phyloP scores from a whole-genome alignment of 2,888 invertebrate genomes.

The Crepidodera aurea region DNA sequence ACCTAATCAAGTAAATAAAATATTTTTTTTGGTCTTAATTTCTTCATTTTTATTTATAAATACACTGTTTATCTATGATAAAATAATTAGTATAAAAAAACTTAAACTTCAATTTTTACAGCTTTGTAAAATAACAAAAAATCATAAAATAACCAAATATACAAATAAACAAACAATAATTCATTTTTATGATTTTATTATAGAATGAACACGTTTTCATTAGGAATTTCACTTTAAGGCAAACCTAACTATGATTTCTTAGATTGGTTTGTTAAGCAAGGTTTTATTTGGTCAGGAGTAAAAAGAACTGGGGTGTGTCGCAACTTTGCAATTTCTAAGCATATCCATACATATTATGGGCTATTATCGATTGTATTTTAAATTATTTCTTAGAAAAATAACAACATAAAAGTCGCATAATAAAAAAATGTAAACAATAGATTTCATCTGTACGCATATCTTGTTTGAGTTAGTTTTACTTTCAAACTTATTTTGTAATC shows the following conservation, averaged over 20 bases:
- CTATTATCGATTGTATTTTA: not conserved
- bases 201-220: not conserved
- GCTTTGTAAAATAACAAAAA: too few relatives aligned
- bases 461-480: too few relatives aligned
- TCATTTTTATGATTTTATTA: too few relatives aligned
- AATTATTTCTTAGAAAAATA: not conserved
- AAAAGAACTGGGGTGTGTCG: not conserved
- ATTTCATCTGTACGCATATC: not conserved
- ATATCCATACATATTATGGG: not conserved
- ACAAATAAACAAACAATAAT: too few relatives aligned
- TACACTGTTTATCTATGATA: too few relatives aligned
- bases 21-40: too few relatives aligned
- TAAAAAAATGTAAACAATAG: not conserved
- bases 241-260: not conserved
- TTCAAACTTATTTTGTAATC: too few relatives aligned
- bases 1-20: too few relatives aligned
- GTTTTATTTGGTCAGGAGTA: not conserved
- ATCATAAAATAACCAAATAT: too few relatives aligned
- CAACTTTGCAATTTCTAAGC: not conserved
- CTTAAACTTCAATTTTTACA: too few relatives aligned
- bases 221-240: not conserved
- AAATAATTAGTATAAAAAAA: too few relatives aligned
- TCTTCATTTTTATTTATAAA: too few relatives aligned
- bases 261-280: not conserved
- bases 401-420: not conserved